Percentiles rank a stretch among this genome's conserved stretches.
Conservation (phyloP, 1,140 invertebrate species). For the Drosophila hydei region DNA sequence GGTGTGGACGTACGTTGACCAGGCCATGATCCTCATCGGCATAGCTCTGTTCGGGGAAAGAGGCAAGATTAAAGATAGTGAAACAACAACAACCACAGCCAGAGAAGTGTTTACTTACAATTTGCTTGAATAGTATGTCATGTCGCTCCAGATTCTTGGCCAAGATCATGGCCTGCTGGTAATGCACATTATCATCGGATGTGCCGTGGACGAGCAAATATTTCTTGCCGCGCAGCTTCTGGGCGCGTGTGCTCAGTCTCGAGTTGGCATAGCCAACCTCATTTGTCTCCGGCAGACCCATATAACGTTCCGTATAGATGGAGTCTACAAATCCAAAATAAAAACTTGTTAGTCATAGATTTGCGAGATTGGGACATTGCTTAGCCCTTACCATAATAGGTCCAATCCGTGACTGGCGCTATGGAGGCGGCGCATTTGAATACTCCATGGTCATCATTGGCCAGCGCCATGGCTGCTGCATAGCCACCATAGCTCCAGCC, state of each 20-base stretch:
- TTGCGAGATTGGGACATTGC: not conserved
- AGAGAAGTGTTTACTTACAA: slow-evolving; percentile 86
- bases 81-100: not conserved
- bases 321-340: slow-evolving; percentile 89
- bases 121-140: slow-evolving; percentile 94
- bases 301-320: slow-evolving; percentile 97
- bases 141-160: slow-evolving; percentile 92
- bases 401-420: slow-evolving; percentile 95
- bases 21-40: slow-evolving; percentile 96
- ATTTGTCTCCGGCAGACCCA: slow-evolving; percentile 94
- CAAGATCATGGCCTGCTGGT: slow-evolving; percentile 96
- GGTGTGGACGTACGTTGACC: slow-evolving; percentile 90
- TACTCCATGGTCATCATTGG: slow-evolving; percentile 88
- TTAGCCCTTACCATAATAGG: slow-evolving; percentile 90
- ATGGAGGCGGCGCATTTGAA: slow-evolving; percentile 97
- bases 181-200: slow-evolving; percentile 97
- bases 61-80: not conserved
- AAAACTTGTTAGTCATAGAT: not conserved
- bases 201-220: slow-evolving; percentile 96
- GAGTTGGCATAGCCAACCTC: slow-evolving; percentile 90
- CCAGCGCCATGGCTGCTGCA: slow-evolving; percentile 92
- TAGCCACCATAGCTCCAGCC: slow-evolving; percentile 98
- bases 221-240: slow-evolving; percentile 88
- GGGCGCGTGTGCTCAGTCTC: slow-evolving; percentile 89
- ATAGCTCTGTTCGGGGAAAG: slow-evolving; percentile 90